Percentiles rank a stretch among this genome's conserved stretches.
phyloP scores from a whole-genome alignment of 2,797 vertebrate genomes.

The Labeo calbasu region DNA sequence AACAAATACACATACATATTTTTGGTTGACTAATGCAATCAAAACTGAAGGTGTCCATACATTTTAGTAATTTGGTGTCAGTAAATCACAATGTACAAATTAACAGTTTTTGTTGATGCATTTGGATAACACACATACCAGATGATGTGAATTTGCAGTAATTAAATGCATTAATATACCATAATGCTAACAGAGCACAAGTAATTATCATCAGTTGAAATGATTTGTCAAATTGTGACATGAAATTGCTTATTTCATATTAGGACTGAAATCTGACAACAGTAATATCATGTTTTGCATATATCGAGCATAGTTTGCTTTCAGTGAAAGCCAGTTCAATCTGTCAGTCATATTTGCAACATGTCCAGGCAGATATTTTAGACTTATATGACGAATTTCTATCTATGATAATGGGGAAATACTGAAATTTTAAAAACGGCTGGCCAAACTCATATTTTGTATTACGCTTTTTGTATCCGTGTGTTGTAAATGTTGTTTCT shows the following conservation, averaged over 20 bases:
- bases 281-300: not conserved
- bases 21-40: not conserved
- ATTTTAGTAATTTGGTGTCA: not conserved
- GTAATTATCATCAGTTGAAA: not conserved
- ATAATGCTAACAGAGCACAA: not conserved
- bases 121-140: not conserved
- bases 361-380: not conserved
- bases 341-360: not conserved
- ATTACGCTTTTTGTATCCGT: not conserved
- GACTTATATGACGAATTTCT: not conserved
- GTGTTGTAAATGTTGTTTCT: not conserved
- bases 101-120: not conserved
- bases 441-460: not conserved
- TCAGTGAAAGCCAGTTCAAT: not conserved
- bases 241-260: not conserved
- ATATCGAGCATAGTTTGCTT: not conserved
- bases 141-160: not conserved
- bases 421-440: not conserved
- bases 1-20: not conserved
- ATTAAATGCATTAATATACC: not conserved
- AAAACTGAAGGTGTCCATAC: not conserved
- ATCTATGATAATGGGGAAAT: not conserved
- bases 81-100: not conserved
- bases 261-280: not conserved
- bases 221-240: not conserved